A percentile compares a stretch with the other conserved stretches of the same genome.
phyloP scores from a whole-genome alignment of 2,113 vertebrate genomes.

The Archocentrus centrarchus region DNA sequence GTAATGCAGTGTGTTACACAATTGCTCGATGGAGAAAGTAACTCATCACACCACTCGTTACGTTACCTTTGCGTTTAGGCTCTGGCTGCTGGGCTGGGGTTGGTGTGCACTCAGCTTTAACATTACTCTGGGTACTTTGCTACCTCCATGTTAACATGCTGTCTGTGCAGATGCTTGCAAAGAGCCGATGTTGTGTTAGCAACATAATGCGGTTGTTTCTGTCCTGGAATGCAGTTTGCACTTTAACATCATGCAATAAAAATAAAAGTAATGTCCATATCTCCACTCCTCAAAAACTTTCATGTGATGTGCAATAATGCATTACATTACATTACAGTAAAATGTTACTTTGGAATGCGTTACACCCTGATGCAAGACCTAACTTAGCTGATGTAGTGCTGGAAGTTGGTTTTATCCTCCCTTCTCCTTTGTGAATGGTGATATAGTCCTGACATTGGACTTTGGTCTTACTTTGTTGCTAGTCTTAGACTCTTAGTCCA shows the following conservation, averaged over 20 bases:
- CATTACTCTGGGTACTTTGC: not conserved
- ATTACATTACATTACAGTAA: not conserved
- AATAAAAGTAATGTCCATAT: not conserved
- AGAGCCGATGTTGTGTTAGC: not conserved
- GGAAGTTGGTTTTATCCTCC: slow-evolving; percentile 11
- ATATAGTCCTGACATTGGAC: slow-evolving; percentile 33
- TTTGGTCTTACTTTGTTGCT: slow-evolving; percentile 30
- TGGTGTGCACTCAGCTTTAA: not conserved
- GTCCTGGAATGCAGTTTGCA: not conserved
- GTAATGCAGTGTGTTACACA: not conserved
- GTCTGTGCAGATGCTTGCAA: not conserved
- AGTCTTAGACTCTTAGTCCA: slow-evolving; percentile 61
- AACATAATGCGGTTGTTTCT: not conserved
- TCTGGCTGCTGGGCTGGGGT: not conserved
- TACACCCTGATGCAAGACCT: not conserved
- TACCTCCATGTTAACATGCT: not conserved
- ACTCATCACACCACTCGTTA: not conserved
- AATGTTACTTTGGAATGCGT: not conserved
- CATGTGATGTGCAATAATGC: not conserved
- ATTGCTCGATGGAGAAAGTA: not conserved
- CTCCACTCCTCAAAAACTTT: not conserved
- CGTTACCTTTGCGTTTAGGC: too few relatives aligned
- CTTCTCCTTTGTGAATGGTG: not conserved
- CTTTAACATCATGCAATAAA: not conserved
- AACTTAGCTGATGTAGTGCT: not conserved